Percentiles rank a stretch among this genome's conserved stretches.
phyloP scores from a whole-genome alignment of 2,113 vertebrate species.

The Machaerirhynchus nigripectus region DNA sequence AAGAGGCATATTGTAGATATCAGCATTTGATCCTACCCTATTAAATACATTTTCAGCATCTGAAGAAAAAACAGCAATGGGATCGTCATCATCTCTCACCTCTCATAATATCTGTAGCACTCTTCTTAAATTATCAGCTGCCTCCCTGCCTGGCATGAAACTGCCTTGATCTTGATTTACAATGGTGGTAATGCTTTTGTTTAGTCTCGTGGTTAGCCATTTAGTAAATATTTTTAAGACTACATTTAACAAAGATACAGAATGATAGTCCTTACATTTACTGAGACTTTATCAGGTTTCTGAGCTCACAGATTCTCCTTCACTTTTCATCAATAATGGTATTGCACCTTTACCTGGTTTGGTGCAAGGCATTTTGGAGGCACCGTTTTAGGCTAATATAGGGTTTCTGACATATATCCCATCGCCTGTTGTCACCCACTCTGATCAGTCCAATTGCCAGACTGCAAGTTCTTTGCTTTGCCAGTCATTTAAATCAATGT shows the following conservation, averaged over 20 bases:
- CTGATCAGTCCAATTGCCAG: background rate
- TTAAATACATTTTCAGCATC: slow-evolving; percentile 49
- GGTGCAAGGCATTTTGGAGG: background rate
- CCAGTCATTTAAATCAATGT: background rate
- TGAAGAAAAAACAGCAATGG: slow-evolving; percentile 40
- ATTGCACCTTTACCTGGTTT: slow-evolving; percentile 39
- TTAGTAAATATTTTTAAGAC: slow-evolving; percentile 71
- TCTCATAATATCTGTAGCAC: slow-evolving; percentile 53
- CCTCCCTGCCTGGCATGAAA: slow-evolving; percentile 70
- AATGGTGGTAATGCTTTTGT: slow-evolving; percentile 70
- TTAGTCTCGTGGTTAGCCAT: slow-evolving; percentile 71
- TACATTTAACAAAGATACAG: slow-evolving; percentile 53
- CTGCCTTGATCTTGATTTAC: slow-evolving; percentile 74
- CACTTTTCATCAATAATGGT: background rate
- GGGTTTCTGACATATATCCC: background rate
- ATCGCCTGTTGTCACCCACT: background rate
- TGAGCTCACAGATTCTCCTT: background rate
- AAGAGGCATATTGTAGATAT: slow-evolving; percentile 42
- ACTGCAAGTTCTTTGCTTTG: background rate
- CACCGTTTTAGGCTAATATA: background rate
- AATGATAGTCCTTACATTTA: slow-evolving; percentile 45
- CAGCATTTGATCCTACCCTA: slow-evolving; percentile 38
- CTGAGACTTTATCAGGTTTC: background rate
- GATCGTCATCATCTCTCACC: slow-evolving; percentile 59
- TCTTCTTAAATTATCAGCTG: slow-evolving; percentile 61